A percentile compares a stretch with the other conserved stretches of the same genome.
phyloP scores from a whole-genome alignment of 2,888 invertebrate species.

The Euplagia quadripunctaria region DNA sequence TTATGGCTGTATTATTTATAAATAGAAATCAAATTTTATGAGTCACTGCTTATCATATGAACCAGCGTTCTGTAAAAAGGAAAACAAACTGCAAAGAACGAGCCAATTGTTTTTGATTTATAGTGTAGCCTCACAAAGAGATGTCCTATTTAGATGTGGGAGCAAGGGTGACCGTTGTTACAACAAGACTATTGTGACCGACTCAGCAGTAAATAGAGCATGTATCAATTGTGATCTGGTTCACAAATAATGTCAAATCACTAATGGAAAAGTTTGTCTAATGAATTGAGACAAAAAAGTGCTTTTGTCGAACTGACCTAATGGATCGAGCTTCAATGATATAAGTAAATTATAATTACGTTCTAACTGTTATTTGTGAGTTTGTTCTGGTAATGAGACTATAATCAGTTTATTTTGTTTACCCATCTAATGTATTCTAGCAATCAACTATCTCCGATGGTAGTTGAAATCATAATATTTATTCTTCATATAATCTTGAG shows the following conservation, averaged over 20 bases:
- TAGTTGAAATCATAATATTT: conserved; percentile 9
- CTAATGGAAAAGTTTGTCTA: conserved; percentile 54
- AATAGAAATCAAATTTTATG: conserved; percentile 47
- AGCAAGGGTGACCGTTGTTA: conserved; percentile 47
- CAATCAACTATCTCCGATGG: conserved; percentile 1
- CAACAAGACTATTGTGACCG: conserved; percentile 43
- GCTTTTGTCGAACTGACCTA: conserved; percentile 45
- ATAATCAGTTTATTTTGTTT: conserved; percentile 16
- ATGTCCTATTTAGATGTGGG: conserved; percentile 51
- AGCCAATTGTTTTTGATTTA: conserved; percentile 53
- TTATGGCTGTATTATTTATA: conserved; percentile 44
- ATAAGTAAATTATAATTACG: conserved; percentile 31
- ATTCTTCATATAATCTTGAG: neutral
- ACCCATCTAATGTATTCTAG: neutral
- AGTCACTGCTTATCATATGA: conserved; percentile 44
- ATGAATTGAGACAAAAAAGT: conserved; percentile 50
- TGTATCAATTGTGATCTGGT: conserved; percentile 45
- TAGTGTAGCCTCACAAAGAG: conserved; percentile 50
- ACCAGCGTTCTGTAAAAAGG: conserved; percentile 32
- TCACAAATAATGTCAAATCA: conserved; percentile 47
- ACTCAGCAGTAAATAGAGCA: conserved; percentile 47
- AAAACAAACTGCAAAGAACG: conserved; percentile 43
- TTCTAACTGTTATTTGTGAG: conserved; percentile 14
- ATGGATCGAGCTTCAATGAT: conserved; percentile 41
- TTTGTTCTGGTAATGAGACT: conserved; percentile 7